phyloP scores from a whole-genome alignment of 2,888 invertebrate genomes.

The Bombylius discolor region DNA sequence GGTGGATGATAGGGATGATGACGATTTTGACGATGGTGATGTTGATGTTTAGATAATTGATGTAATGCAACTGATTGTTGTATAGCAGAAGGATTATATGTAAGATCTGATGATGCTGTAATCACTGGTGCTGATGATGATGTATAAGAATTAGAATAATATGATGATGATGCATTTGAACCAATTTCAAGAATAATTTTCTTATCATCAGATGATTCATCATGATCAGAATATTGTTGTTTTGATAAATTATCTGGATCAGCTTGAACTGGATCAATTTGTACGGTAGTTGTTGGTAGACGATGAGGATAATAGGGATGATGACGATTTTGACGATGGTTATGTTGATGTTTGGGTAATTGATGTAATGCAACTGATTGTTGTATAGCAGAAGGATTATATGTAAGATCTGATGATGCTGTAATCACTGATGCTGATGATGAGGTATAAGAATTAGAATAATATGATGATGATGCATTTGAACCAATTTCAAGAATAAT shows the following conservation, averaged over 20 bases:
- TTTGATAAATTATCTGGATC: background rate
- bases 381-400: background rate
- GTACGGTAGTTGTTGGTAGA: background rate
- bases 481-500: conserved; percentile 42
- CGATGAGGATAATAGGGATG: no score
- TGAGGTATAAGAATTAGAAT: background rate
- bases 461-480: background rate
- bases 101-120: background rate
- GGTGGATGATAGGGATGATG: background rate
- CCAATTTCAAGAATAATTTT: conserved; percentile 42
- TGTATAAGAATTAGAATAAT: background rate
- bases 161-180: background rate
- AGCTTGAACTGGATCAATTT: background rate
- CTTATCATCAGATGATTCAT: conserved; percentile 30
- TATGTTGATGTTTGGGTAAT: no score
- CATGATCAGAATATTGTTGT: conserved; percentile 23
- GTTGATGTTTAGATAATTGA: no score
- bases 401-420: background rate
- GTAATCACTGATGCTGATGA: background rate
- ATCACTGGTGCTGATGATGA: background rate
- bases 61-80: background rate
- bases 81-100: no score
- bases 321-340: no score
- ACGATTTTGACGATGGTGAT: background rate
- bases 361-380: background rate